A percentile compares a stretch with the other conserved stretches of the same genome.
Evolutionary conservation across 2,113 vertebrate genomes (phyloP).

Genomic region (Brienomyrus brachyistius): DNA sequence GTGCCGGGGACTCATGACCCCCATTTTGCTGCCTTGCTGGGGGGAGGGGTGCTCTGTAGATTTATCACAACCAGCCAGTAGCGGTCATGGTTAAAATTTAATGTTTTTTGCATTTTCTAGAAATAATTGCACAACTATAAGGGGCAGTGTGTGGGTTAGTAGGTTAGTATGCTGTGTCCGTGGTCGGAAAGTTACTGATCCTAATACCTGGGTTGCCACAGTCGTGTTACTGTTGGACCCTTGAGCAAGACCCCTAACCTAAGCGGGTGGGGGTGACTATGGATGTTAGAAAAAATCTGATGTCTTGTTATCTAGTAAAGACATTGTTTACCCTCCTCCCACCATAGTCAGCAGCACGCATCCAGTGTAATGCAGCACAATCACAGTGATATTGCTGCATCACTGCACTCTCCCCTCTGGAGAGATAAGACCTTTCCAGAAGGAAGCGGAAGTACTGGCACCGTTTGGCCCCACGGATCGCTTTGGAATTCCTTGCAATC

Average conservation of each 20-base stretch:
- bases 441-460: neutral
- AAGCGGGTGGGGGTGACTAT: neutral
- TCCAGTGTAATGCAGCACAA: neutral
- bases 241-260: neutral
- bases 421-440: neutral
- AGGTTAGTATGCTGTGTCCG: neutral
- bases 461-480: neutral
- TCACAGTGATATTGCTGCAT: neutral
- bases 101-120: neutral
- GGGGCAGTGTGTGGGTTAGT: neutral
- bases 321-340: neutral
- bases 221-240: neutral
- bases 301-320: neutral
- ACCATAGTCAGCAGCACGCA: neutral
- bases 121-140: neutral
- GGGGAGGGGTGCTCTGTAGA: neutral
- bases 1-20: neutral
- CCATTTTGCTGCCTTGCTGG: neutral
- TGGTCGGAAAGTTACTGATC: neutral
- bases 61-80: neutral
- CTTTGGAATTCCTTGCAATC: neutral
- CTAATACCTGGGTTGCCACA: neutral
- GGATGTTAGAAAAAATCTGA: neutral
- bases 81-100: neutral
- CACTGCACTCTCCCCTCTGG: neutral